phyloP scores from a whole-genome alignment of 2,797 vertebrate genomes.

The Chaunax sp. region DNA sequence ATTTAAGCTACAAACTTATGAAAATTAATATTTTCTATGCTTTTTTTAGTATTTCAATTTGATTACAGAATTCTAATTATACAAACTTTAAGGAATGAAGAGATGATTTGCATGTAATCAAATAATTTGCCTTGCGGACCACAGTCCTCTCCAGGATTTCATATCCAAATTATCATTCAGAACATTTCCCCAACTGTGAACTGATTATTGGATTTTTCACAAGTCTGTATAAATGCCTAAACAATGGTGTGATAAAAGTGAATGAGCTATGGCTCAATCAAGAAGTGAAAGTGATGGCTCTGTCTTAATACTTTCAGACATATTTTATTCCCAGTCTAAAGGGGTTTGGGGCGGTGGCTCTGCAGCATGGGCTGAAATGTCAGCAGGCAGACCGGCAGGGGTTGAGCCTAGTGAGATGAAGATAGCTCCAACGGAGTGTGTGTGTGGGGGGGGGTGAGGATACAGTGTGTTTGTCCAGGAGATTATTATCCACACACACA shows the following conservation, averaged over 20 bases:
- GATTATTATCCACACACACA: constrained; percentile 79
- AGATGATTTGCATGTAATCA: constrained; percentile 53
- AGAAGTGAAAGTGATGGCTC: constrained; percentile 63
- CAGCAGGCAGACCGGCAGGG: constrained; percentile 51
- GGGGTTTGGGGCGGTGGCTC: constrained; percentile 30
- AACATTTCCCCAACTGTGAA: constrained; percentile 61
- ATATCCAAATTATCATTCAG: constrained; percentile 45
- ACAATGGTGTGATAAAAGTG: constrained; percentile 68
- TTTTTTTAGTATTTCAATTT: constrained; percentile 42
- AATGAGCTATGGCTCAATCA: constrained; percentile 79
- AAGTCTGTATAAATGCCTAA: constrained; percentile 76
- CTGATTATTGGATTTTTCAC: constrained; percentile 71
- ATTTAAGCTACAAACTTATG: constrained; percentile 67
- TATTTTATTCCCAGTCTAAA: constrained; percentile 50
- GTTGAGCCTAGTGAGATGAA: constrained; percentile 69
- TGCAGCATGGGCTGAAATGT: constrained; percentile 55
- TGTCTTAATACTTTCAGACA: constrained; percentile 63
- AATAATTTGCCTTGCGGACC: constrained; percentile 33
- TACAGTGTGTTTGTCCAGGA: constrained; percentile 82
- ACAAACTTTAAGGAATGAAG: constrained; percentile 39
- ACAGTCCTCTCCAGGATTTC: constrained; percentile 30
- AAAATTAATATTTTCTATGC: constrained; percentile 45
- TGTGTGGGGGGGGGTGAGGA: constrained; percentile 50
- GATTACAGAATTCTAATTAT: constrained; percentile 58
- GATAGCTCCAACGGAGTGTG: constrained; percentile 54